phyloP scores from a whole-genome alignment of 2,888 invertebrate species.

The Vanessa cardui region DNA sequence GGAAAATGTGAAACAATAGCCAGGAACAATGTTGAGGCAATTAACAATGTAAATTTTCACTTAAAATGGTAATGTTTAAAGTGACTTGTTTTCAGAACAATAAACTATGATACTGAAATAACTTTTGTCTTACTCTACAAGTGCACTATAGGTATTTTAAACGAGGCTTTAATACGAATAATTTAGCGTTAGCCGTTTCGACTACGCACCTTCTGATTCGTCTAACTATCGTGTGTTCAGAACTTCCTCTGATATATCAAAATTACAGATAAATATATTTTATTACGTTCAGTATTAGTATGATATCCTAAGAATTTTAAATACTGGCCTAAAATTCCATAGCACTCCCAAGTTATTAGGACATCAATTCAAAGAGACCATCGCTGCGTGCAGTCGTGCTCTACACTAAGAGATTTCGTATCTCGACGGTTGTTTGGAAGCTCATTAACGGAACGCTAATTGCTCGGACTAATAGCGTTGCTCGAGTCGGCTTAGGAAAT shows the following conservation, averaged over 20 bases:
- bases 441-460: conserved; percentile 79
- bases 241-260: not conserved
- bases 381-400: conserved; percentile 43
- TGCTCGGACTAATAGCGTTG: conserved; percentile 73
- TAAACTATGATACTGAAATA: not conserved
- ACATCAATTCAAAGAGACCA: conserved; percentile 59
- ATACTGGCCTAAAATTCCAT: conserved; percentile 54
- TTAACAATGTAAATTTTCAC: conserved; percentile 27
- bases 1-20: conserved; percentile 50
- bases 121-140: not conserved
- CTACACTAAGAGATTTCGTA: conserved; percentile 46
- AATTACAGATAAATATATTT: not conserved
- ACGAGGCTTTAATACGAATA: too few relatives aligned
- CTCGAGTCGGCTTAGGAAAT: conserved; percentile 66
- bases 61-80: conserved; percentile 16
- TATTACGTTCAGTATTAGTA: too few relatives aligned
- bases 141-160: too few relatives aligned
- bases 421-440: conserved; percentile 63
- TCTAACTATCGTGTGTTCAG: too few relatives aligned
- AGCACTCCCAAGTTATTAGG: conserved; percentile 57
- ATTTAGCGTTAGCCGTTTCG: too few relatives aligned
- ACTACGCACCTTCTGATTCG: too few relatives aligned
- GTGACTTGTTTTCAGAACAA: conserved; percentile 15
- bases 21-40: conserved; percentile 36
- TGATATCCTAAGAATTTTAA: conserved; percentile 2